phyloP scores from a whole-genome alignment of 1,140 invertebrate species.

The Dysdera silvatica region DNA sequence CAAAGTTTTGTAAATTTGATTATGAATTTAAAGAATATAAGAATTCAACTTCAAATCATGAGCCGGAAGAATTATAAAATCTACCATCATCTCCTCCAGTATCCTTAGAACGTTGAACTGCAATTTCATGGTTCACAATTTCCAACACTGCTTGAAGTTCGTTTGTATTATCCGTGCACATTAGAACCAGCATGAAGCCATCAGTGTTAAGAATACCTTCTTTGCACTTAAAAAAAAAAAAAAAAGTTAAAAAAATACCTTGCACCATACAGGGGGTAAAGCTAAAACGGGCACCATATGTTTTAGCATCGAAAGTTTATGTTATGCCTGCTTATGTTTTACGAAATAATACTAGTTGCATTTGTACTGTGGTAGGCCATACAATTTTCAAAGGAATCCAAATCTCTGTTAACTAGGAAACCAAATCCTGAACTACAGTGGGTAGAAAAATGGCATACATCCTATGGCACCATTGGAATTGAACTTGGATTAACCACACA shows the following conservation, averaged over 20 bases:
- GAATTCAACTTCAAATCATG: background rate
- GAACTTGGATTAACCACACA: too few species aligned
- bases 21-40: background rate
- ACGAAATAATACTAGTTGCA: too few species aligned
- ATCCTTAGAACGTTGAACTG: slow-evolving; percentile 65
- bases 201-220: slow-evolving; percentile 68
- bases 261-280: too few species aligned
- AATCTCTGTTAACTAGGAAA: too few species aligned
- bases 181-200: slow-evolving; percentile 68
- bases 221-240: slow-evolving; percentile 57
- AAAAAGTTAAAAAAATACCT: background rate
- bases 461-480: too few species aligned
- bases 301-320: too few species aligned
- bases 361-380: too few species aligned
- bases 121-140: slow-evolving; percentile 69
- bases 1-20: background rate
- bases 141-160: slow-evolving; percentile 72
- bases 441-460: too few species aligned
- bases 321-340: too few species aligned
- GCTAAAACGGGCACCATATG: too few species aligned
- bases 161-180: slow-evolving; percentile 64
- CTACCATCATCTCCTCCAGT: slow-evolving; percentile 67
- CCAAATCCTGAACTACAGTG: too few species aligned
- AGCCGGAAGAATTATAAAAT: background rate
- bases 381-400: too few species aligned